A percentile compares a stretch with the other conserved stretches of the same genome.
These are phyloP conservation scores for Drosophila antonietae DNA, from an alignment of 2,888 invertebrate genomes.

Conservation along the genomic window DNA sequence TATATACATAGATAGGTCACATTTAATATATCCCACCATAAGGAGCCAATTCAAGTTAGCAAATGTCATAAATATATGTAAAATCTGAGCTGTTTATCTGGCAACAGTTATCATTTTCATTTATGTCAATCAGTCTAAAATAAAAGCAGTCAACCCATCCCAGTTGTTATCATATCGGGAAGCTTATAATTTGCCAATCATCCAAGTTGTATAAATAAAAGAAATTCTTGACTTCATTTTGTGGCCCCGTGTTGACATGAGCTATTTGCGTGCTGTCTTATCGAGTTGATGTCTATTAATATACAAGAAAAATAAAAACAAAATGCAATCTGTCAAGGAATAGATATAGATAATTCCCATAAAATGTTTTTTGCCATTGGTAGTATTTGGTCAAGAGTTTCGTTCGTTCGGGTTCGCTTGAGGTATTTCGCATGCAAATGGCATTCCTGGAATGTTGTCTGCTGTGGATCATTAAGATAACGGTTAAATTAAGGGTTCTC, in stretches of 20 bases:
- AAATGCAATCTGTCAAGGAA: slow-evolving; percentile 17
- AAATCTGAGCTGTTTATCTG: slow-evolving; percentile 17
- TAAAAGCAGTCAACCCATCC: slow-evolving; percentile 40
- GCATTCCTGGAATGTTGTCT: slow-evolving; percentile 36
- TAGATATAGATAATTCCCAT: slow-evolving; percentile 29
- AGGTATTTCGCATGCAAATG: slow-evolving; percentile 48
- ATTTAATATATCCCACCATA: not conserved
- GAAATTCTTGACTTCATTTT: slow-evolving; percentile 27
- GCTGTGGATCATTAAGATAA: slow-evolving; percentile 40
- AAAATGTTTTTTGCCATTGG: slow-evolving; percentile 11
- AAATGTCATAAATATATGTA: not conserved
- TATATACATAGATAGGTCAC: not conserved
- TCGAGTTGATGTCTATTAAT: slow-evolving; percentile 52
- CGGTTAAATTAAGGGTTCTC: slow-evolving; percentile 21
- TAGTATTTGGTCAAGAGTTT: slow-evolving; percentile 18
- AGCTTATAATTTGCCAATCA: slow-evolving; percentile 65
- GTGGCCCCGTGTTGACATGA: slow-evolving; percentile 24
- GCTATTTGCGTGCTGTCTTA: slow-evolving; percentile 57
- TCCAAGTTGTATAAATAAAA: slow-evolving; percentile 48
- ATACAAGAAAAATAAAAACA: slow-evolving; percentile 14
- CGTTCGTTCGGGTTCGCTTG: slow-evolving; percentile 3
- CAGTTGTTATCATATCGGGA: slow-evolving; percentile 54
- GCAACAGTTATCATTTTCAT: slow-evolving; percentile 18
- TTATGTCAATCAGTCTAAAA: slow-evolving; percentile 11
- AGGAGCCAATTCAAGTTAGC: not conserved